Percentiles rank a stretch among this genome's conserved stretches.
Evolutionary conservation across 2,888 invertebrate genomes (phyloP).

Genomic region (Mythimna albipuncta): DNA sequence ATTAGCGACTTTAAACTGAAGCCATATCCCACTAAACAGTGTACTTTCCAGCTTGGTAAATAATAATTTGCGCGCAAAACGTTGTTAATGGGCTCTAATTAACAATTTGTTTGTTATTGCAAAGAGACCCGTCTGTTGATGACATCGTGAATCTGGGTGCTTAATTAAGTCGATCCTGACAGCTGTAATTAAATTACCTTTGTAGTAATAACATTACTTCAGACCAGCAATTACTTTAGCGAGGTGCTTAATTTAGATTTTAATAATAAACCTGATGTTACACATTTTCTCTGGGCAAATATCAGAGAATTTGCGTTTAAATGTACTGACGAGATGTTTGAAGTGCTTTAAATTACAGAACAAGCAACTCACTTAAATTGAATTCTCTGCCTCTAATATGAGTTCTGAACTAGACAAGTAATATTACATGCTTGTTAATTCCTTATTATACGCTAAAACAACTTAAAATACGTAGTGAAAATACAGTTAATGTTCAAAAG

Average conservation of each 20-base stretch:
- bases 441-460: neutral
- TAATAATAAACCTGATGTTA: constrained; percentile 54
- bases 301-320: constrained; percentile 23
- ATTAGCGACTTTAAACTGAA: constrained; percentile 24
- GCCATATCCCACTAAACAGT: constrained; percentile 2
- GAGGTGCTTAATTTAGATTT: constrained; percentile 52
- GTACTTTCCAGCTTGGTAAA: constrained; percentile 17
- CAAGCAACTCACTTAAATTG: constrained; percentile 6
- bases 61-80: constrained; percentile 25
- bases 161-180: constrained; percentile 58
- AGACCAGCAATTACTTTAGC: constrained; percentile 53
- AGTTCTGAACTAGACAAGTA: constrained; percentile 4
- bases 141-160: constrained; percentile 46
- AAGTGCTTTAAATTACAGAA: constrained; percentile 21
- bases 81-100: constrained; percentile 40
- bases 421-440: neutral
- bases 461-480: neutral
- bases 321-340: constrained; percentile 12
- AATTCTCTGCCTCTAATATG: neutral
- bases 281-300: constrained; percentile 27
- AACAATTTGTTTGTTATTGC: constrained; percentile 41
- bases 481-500: neutral
- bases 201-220: constrained; percentile 60
- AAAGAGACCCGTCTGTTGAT: constrained; percentile 45
- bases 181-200: constrained; percentile 61